Percentiles rank a stretch among this genome's conserved stretches.
Evolutionary conservation across 2,888 invertebrate species (phyloP).

Genomic region (Isotomurus palustris): DNA sequence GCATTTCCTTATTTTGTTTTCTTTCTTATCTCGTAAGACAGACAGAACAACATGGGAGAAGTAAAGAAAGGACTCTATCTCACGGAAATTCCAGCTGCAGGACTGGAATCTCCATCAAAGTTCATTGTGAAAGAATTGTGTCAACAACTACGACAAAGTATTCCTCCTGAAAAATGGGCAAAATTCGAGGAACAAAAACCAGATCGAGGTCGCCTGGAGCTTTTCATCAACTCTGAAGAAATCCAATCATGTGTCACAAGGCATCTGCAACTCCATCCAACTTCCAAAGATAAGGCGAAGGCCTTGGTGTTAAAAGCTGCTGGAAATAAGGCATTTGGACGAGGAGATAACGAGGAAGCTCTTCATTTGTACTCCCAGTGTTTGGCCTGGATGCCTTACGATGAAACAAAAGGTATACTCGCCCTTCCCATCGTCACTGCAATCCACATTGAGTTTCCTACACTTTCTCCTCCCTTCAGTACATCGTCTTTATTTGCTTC

Average conservation of each 20-base stretch:
- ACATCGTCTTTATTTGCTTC: too few relatives aligned
- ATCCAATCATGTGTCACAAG: constrained; percentile 29
- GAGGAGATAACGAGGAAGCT: constrained; percentile 34
- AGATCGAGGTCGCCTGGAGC: constrained; percentile 25
- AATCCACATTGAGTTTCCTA: too few relatives aligned
- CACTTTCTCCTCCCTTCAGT: too few relatives aligned
- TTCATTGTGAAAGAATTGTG: constrained; percentile 24
- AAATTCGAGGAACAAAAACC: constrained; percentile 25
- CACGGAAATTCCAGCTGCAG: background rate
- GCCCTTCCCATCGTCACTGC: too few relatives aligned
- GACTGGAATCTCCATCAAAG: background rate
- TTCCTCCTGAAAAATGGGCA: constrained; percentile 28
- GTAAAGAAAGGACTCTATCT: too few relatives aligned
- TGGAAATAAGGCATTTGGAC: constrained; percentile 38
- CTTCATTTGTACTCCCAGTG: constrained; percentile 37
- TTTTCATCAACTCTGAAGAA: constrained; percentile 26
- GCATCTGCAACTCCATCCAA: constrained; percentile 17
- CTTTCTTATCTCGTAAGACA: too few relatives aligned
- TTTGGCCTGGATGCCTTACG: constrained; percentile 38
- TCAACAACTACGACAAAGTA: constrained; percentile 12
- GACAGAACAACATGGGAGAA: background rate
- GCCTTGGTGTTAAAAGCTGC: constrained; percentile 31
- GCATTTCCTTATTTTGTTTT: too few relatives aligned
- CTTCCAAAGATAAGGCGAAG: constrained; percentile 27
- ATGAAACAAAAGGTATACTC: constrained; percentile 38